Evolutionary conservation across 2,113 vertebrate genomes (phyloP).

Genomic region (Crotalus viridis): DNA sequence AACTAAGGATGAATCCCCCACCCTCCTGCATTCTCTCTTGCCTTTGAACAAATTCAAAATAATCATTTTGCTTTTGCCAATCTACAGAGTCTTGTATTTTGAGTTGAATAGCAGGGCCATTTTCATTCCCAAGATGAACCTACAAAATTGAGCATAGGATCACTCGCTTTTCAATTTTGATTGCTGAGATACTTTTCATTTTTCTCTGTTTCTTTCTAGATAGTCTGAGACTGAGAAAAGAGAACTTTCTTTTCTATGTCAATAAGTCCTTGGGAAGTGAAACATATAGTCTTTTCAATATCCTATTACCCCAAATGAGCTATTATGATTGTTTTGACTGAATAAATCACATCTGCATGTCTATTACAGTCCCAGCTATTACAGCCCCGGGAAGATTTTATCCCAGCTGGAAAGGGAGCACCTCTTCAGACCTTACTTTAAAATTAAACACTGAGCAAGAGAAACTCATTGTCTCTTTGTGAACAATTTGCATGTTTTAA

Average conservation of each 20-base stretch:
- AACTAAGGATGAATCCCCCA: background rate
- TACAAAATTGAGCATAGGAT: background rate
- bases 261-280: background rate
- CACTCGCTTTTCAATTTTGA: background rate
- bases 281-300: background rate
- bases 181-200: conserved; percentile 13
- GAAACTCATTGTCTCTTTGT: background rate
- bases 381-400: background rate
- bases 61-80: background rate
- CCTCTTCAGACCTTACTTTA: background rate
- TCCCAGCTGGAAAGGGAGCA: background rate
- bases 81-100: background rate
- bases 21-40: background rate
- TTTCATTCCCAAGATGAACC: background rate
- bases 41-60: background rate
- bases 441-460: background rate
- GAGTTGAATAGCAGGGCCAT: too few relatives aligned
- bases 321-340: background rate
- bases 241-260: background rate
- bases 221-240: background rate
- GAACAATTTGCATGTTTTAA: background rate
- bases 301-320: background rate
- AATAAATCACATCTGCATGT: background rate
- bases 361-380: background rate
- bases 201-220: background rate